Base-by-base conservation (phyloP, 1,140 invertebrate species). In the Rhyzopertha dominica region DNA sequence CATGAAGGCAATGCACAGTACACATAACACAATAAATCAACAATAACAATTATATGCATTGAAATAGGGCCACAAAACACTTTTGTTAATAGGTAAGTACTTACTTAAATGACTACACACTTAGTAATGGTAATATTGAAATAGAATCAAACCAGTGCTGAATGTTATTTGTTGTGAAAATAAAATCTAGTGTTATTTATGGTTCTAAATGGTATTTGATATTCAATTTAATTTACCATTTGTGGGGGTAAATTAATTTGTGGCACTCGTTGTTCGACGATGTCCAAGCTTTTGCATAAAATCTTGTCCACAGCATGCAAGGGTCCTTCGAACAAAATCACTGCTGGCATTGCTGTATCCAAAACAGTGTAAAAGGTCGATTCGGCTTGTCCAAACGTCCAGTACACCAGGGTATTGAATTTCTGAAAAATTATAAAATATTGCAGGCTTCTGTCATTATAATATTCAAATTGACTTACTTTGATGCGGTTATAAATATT, bases 181-280 rank as follows among this genome's bases (percentile, higher is more conserved):
- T n/a, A n/a, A n/a, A n/a, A n/a, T n/a, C n/a, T n/a, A n/a, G n/a
- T n/a, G n/a, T n/a, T n/a, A n/a, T n/a, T n/a, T n/a, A n/a, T n/a
- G n/a, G n/a, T n/a, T n/a, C n/a, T n/a, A n/a, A n/a, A n/a, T n/a
- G n/a, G n/a, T n/a, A n/a, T n/a, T n/a, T n/a, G n/a, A n/a, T n/a
- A n/a, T n/a, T n/a, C n/a, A n/a, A n/a, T n/a, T n/a, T n/a, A n/a
- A 54, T 70, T 79, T 72, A 88, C 86, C 67, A 81, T 74, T 71
- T 87, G 74, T 2, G 85, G 85, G 4, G 83, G 81, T 42, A 87
- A 66, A 66, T 85, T 77, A 31, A 88, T 79, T 1, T 80, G 76
- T 0, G 85, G 85, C n/a, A 87, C 77, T 49, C 77, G 75, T 53
- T 85, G 75, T 58, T 87, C 85, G 1, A 88, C 78, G 5, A 85